Evolutionary conservation across 2,888 invertebrate genomes (phyloP), one percentile per base, ranked within the genome.

Genomic region (Pyrrhosoma nymphula): DNA sequence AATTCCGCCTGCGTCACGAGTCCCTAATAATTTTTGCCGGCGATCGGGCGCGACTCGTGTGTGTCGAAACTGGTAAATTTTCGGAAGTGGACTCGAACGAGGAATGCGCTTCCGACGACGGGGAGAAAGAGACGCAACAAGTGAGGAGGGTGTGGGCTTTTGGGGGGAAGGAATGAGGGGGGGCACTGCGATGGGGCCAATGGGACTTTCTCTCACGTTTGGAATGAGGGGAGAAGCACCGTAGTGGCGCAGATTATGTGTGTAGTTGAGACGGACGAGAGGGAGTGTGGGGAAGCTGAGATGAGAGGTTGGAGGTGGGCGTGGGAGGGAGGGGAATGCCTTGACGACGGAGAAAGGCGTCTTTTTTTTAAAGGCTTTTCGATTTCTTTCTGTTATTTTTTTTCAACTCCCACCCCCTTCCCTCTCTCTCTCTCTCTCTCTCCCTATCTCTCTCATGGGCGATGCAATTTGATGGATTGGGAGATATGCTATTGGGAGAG

Each of bases 171-270:
- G 55, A 26, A n/a, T 30, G 8, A 35, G 26, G 39, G 88, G 20
- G 88, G 56, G 89, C 30, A 3, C 35, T 82, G 82, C 82, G 89
- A 56, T 56, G 63, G 63, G 39, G 91, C 63, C 63, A 39, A 75
- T 20, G 14, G 69, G 69, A 93, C 93, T 93, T 93, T 93, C 93
- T 93, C 93, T 93, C 93, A 69, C 93, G 93, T 47, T 47, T 35
- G 47, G 69, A 93, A 60, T 30, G 60, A 93, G 60, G 91, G 93
- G 47, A 69, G 26, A 30, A 60, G 93, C 47, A 55, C 60, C 12
- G 91, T 39, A 3, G 91, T 14, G 26, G 63, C 8, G n/a, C 69
- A n/a, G 0, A 4, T 69, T n/a, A n/a, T 69, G 60, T 10, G 60
- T 60, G 60, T 60, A 20, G 60, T 20, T 69, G n/a, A 69, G 39